Conservation (phyloP, 1,140 invertebrate species). For the Kradibia gibbosae region DNA sequence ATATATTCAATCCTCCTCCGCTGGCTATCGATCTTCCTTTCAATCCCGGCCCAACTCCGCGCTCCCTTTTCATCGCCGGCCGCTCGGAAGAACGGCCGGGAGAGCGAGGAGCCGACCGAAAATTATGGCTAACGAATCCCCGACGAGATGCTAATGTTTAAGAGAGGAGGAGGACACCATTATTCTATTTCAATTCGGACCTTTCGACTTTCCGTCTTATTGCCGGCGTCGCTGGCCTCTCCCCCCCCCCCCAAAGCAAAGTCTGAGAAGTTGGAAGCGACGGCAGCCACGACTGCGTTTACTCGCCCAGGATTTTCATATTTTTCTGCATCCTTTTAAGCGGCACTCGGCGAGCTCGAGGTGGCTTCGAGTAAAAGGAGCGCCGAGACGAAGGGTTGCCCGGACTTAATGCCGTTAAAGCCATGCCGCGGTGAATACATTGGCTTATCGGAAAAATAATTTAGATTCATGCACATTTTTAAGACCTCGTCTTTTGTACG, state of each 20-base stretch:
- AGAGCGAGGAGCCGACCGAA: neutral
- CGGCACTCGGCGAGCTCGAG: neutral
- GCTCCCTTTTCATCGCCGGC: too few species aligned
- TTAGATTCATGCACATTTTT: neutral
- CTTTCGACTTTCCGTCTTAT: neutral
- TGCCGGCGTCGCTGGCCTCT: neutral
- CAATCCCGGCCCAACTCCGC: too few species aligned
- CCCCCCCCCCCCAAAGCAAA: conserved; percentile 21
- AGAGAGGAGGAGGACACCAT: neutral
- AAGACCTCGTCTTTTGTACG: neutral
- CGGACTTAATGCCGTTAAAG: neutral
- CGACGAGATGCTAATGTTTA: conserved; percentile 20
- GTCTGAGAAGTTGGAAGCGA: conserved; percentile 34
- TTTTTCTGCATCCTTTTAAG: neutral
- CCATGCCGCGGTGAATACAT: neutral
- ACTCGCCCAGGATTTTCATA: conserved; percentile 9
- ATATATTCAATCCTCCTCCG: too few species aligned
- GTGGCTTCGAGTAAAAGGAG: neutral
- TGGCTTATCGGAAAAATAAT: neutral
- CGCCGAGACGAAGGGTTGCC: neutral
- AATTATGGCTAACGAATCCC: conserved; percentile 20
- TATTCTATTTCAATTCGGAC: neutral
- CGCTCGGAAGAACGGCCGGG: neutral
- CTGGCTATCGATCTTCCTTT: too few species aligned
- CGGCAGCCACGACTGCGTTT: neutral